phyloP scores from a whole-genome alignment of 2,797 vertebrate species.

The Enteromius viviparus region DNA sequence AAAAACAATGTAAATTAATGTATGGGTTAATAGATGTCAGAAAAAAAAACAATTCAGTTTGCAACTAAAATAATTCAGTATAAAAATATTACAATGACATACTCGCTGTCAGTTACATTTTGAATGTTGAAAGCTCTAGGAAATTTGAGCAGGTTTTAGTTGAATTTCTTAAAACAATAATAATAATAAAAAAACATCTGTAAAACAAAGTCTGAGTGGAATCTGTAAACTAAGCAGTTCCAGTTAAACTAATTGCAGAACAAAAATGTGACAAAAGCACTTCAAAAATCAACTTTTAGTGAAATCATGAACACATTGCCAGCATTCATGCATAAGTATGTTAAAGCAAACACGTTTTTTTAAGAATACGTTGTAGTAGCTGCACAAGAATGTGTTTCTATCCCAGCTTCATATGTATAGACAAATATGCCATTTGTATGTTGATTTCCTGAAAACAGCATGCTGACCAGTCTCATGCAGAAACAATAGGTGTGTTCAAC shows the following conservation, averaged over 20 bases:
- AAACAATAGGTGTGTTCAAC: not conserved
- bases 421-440: not conserved
- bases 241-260: not conserved
- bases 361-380: not conserved
- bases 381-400: not conserved
- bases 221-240: not conserved
- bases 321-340: conserved; percentile 1
- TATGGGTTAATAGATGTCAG: not conserved
- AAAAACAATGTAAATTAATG: not conserved
- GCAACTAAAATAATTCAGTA: not conserved
- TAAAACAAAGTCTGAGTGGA: not conserved
- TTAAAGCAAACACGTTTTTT: not conserved
- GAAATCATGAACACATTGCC: not conserved
- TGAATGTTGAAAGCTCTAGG: not conserved
- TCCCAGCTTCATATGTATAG: not conserved
- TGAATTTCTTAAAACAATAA: not conserved
- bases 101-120: not conserved
- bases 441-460: not conserved
- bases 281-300: not conserved
- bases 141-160: not conserved
- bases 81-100: not conserved
- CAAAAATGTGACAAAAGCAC: not conserved
- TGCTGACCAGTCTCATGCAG: not conserved
- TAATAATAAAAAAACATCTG: not conserved
- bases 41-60: not conserved